phyloP scores from a whole-genome alignment of 2,888 invertebrate genomes.

The Biston stratarius region DNA sequence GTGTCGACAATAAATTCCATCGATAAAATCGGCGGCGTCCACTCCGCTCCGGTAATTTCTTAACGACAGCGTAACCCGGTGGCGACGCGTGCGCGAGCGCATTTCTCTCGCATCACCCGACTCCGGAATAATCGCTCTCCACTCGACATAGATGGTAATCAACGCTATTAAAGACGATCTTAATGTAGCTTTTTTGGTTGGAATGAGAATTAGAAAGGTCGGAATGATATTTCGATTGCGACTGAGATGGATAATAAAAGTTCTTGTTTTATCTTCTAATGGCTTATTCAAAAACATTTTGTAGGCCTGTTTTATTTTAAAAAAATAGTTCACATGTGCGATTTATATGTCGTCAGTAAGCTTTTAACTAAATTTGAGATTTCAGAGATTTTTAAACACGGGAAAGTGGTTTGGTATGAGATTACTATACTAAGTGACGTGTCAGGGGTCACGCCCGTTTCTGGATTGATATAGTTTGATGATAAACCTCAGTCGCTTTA shows the following conservation, averaged over 20 bases:
- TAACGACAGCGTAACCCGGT: conserved; percentile 86
- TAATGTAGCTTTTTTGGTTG: conserved; percentile 79
- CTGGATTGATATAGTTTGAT: too few species aligned
- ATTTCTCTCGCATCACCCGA: conserved; percentile 80
- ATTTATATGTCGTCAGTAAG: not conserved
- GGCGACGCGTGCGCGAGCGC: conserved; percentile 84
- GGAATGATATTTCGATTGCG: conserved; percentile 51
- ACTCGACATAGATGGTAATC: conserved; percentile 85
- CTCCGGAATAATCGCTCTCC: conserved; percentile 84
- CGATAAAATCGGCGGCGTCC: conserved; percentile 85
- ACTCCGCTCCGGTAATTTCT: conserved; percentile 82
- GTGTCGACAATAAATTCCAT: conserved; percentile 85
- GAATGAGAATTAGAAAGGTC: conserved; percentile 68
- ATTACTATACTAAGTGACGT: too few species aligned
- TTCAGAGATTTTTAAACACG: too few species aligned
- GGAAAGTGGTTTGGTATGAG: too few species aligned
- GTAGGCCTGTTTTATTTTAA: not conserved
- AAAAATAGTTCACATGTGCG: too few species aligned
- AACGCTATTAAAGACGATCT: conserved; percentile 81
- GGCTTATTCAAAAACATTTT: conserved; percentile 2
- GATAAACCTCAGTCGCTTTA: too few species aligned
- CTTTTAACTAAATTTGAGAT: too few species aligned
- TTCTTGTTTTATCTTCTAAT: conserved; percentile 43
- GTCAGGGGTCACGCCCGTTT: too few species aligned
- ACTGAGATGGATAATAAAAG: conserved; percentile 52